These are phyloP conservation scores for Rattus norvegicus DNA, from an alignment of 2,113 vertebrate genomes.

Conservation along the genomic window GRCr8 NC_086019.1:236052501-236053000, in stretches of 20 bases:
- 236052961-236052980: neutral
- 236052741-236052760: neutral
- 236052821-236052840: neutral
- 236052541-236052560: constrained; percentile 10
- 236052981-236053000: neutral
- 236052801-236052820: neutral
- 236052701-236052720: neutral
- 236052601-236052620: constrained; percentile 52
- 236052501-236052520: neutral
- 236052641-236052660: neutral
- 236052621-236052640: constrained; percentile 30
- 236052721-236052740: constrained; percentile 39
- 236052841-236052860: neutral
- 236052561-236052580: constrained; percentile 19
- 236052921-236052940: neutral
- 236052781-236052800: neutral
- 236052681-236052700: neutral
- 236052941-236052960: neutral
- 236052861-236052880: neutral
- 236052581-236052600: neutral
- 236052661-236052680: neutral
- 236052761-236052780: too few relatives aligned
- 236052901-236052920: neutral
- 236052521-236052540: constrained; percentile 32
- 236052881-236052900: neutral